Conservation (phyloP, 2,113 vertebrate genomes). For the Salminus brasiliensis region DNA sequence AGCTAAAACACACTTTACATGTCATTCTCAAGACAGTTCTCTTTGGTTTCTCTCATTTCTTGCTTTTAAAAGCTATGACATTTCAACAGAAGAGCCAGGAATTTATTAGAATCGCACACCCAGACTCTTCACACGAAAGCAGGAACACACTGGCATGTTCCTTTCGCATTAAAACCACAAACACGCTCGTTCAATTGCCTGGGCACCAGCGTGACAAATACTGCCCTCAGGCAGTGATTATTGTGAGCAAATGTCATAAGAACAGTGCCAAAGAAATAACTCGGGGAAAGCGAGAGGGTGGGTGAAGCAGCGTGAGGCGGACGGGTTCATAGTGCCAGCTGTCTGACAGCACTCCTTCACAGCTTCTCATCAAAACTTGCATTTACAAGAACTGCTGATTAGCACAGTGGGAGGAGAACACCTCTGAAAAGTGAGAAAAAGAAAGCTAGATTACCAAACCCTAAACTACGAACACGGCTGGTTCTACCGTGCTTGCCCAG, state of each 20-base stretch:
- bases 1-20: neutral
- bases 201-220: conserved; percentile 19
- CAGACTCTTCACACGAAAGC: neutral
- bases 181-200: conserved; percentile 22
- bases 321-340: conserved; percentile 50
- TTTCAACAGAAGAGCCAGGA: neutral
- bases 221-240: conserved; percentile 16
- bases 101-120: neutral
- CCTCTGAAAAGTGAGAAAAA: neutral
- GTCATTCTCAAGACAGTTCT: neutral
- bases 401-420: neutral
- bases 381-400: neutral
- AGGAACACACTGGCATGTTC: conserved; percentile 13
- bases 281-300: conserved; percentile 12
- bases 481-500: neutral
- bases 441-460: neutral
- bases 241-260: neutral
- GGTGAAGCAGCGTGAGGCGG: conserved; percentile 17
- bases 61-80: neutral
- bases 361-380: conserved; percentile 46
- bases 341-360: conserved; percentile 49
- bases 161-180: conserved; percentile 29
- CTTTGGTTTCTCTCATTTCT: neutral
- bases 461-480: neutral
- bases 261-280: neutral